Evolutionary conservation across 2,113 vertebrate genomes (phyloP).

Genomic region (Holacanthus passer): DNA sequence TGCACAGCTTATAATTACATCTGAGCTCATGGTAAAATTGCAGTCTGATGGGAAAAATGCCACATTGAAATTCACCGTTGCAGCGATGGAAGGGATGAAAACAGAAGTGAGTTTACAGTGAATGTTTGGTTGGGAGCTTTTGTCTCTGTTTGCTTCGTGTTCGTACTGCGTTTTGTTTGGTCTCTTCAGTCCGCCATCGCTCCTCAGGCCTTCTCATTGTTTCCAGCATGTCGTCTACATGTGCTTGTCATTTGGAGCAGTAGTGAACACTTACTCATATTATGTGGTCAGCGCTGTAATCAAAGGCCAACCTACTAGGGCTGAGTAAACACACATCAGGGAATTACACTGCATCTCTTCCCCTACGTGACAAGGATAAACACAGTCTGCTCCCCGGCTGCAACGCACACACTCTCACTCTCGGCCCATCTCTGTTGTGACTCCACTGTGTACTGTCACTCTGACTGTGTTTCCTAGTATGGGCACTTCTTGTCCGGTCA

Average conservation of each 20-base stretch:
- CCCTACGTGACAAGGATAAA: constrained; percentile 66
- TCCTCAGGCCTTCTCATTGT: constrained; percentile 72
- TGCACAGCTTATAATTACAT: constrained; percentile 73
- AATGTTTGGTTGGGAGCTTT: constrained; percentile 14
- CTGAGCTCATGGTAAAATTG: constrained; percentile 76
- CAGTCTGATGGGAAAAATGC: constrained; percentile 67
- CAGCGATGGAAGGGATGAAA: constrained; percentile 37
- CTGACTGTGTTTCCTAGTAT: constrained; percentile 71
- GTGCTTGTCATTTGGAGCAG: constrained; percentile 83
- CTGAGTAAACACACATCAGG: constrained; percentile 81
- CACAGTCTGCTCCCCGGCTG: constrained; percentile 60
- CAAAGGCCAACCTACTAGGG: constrained; percentile 79
- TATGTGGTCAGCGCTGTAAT: constrained; percentile 82
- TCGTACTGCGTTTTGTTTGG: constrained; percentile 46
- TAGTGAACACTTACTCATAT: constrained; percentile 81
- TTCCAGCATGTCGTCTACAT: constrained; percentile 80
- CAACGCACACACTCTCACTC: constrained; percentile 48
- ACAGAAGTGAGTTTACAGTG: constrained; percentile 6
- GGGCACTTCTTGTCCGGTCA: constrained; percentile 64
- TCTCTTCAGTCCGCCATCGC: constrained; percentile 37
- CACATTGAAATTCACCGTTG: constrained; percentile 46
- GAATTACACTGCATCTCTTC: constrained; percentile 75
- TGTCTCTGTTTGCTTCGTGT: neutral
- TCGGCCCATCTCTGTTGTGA: constrained; percentile 35
- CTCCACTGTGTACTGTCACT: no score